These are phyloP conservation scores for Drosophila demipolita DNA, from an alignment of 2,888 invertebrate genomes.

Conservation along the genomic window DNA sequence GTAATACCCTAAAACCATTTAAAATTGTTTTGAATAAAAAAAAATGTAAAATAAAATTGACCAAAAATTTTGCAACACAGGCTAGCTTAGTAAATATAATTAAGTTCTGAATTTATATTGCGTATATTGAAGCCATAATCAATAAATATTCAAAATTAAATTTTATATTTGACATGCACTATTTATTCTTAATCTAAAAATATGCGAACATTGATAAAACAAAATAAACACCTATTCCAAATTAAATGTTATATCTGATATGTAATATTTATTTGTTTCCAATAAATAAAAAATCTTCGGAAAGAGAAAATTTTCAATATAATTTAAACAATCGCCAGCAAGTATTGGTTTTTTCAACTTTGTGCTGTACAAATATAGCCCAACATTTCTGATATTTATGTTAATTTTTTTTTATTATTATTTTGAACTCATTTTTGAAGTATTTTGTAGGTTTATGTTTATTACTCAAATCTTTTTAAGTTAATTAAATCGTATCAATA, in stretches of 20 bases:
- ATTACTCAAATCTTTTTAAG: background rate
- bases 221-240: background rate
- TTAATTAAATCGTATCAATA: background rate
- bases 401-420: background rate
- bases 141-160: background rate
- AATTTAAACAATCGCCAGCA: background rate
- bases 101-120: background rate
- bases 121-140: background rate
- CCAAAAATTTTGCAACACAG: background rate
- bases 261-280: background rate
- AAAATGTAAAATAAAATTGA: background rate
- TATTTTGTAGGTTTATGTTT: background rate
- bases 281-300: background rate
- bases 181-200: background rate
- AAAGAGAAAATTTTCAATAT: background rate
- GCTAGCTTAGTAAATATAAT: background rate
- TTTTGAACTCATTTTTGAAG: background rate
- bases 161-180: background rate
- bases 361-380: background rate
- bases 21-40: background rate
- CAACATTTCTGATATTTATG: background rate
- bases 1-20: constrained; percentile 10
- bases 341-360: background rate
- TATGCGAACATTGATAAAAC: background rate
- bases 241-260: background rate